These are phyloP conservation scores for Menidia beryllina DNA, from an alignment of 2,113 vertebrate genomes.

Conservation along the genomic window DNA sequence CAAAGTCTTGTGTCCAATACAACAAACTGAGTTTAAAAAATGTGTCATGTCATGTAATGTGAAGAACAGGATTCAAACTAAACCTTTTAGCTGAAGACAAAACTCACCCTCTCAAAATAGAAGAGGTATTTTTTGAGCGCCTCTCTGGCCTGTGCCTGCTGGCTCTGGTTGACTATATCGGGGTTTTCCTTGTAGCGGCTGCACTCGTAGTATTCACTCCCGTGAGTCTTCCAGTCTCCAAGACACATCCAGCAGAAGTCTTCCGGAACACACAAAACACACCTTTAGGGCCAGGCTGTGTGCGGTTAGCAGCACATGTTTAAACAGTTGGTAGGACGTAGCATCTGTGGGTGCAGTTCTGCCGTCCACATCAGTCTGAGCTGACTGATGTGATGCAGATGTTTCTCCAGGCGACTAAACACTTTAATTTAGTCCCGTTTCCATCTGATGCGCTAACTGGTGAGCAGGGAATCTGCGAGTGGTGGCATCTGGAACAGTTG, in stretches of 20 bases:
- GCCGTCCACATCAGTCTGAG: neutral
- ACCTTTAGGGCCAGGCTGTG: neutral
- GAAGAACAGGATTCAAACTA: too few relatives aligned
- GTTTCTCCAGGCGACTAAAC: neutral
- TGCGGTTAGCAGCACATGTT: neutral
- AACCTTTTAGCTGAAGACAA: neutral
- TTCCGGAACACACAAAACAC: constrained; percentile 51
- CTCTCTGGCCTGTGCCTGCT: constrained; percentile 98
- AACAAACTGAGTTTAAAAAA: too few relatives aligned
- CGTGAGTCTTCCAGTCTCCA: constrained; percentile 99
- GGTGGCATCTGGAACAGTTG: neutral
- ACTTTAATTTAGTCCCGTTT: neutral
- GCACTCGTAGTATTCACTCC: constrained; percentile 99
- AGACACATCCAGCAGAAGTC: constrained; percentile 99
- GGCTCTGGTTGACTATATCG: constrained; percentile 99
- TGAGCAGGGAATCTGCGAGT: neutral
- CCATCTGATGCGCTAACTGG: neutral
- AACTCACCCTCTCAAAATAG: constrained; percentile 98
- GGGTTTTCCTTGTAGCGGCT: constrained; percentile 99
- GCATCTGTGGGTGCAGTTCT: neutral
- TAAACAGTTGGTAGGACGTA: neutral
- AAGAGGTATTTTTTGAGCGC: constrained; percentile 99
- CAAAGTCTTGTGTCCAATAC: too few relatives aligned
- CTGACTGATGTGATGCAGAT: neutral
- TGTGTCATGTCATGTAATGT: too few relatives aligned